Base-by-base conservation (phyloP, 2,113 vertebrate genomes). In the Salvator merianae region DNA sequence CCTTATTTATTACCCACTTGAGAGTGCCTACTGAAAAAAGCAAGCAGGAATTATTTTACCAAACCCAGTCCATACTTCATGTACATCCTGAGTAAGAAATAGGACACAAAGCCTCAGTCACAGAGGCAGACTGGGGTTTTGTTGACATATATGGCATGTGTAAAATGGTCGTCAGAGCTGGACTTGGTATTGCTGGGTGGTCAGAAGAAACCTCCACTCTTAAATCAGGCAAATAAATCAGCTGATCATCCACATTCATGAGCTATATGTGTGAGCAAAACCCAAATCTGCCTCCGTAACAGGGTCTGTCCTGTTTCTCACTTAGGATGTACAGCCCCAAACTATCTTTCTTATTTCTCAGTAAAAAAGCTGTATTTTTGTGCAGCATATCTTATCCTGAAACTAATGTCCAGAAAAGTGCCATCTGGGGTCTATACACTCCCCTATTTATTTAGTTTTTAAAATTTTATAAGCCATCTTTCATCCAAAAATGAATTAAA, bases 1-100 rank as follows among this genome's bases (percentile, higher is more conserved):
- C 83, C 55, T 79, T 85, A 85, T 73, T 85, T 85, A 85, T 85
- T 77, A 85, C 83, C 83, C 83, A 85, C 77, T 85, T 79, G 77
- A 85, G 83, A 85, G 38, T 34, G 77, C 83, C 83, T n/a, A 47
- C 77, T 72, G 77, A n/a, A 79, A 79, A 79, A 85, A 70, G 69
- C 83, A 85, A 79, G 62, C 79, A 62, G 83, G 68, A 79, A 79
- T 79, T 65, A 76, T 82, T 82, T 77, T 55, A 43, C 65, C 20
- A 32, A 86, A 43, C 43, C 26, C 30, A 55, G 34, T 26, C 43
- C 69, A 65, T 12, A 34, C n/a, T 34, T 53, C 24, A 34, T 24
- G 47, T 50, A 40, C 59, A 76, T 68, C 62, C 28, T 28, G 38
- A 69, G 26, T 20, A 18, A 84, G 43, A 43, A 69, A 77, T 12